Evolutionary conservation across 2,888 invertebrate species (phyloP).

Genomic region (Desoria tigrina): DNA sequence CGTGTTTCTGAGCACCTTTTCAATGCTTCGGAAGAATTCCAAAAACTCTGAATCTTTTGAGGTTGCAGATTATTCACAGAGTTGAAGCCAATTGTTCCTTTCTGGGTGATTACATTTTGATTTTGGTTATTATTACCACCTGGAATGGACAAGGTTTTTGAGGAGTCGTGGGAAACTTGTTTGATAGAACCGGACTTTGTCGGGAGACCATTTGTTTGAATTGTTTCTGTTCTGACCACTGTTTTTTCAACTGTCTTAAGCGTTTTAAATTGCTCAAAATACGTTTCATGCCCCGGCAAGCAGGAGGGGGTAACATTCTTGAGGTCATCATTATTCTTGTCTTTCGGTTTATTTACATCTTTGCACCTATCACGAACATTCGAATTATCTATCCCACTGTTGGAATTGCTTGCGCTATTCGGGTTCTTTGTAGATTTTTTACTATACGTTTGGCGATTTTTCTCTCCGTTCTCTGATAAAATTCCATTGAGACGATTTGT

Average conservation of each 20-base stretch:
- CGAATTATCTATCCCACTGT: neutral
- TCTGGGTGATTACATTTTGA: neutral
- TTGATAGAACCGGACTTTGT: too few species aligned
- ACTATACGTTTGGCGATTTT: neutral
- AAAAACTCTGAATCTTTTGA: neutral
- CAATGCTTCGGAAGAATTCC: slow-evolving; percentile 8
- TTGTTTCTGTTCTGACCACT: slow-evolving; percentile 1
- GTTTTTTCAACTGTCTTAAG: slow-evolving; percentile 47
- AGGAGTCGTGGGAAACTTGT: neutral
- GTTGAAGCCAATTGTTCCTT: neutral
- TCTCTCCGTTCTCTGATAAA: neutral
- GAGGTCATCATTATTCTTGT: slow-evolving; percentile 11
- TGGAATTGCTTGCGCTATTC: slow-evolving; percentile 15
- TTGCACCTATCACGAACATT: slow-evolving; percentile 2
- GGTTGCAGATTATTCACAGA: neutral
- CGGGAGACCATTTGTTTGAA: too few species aligned
- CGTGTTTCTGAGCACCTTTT: slow-evolving; percentile 37
- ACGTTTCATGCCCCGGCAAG: slow-evolving; percentile 8
- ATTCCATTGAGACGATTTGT: neutral
- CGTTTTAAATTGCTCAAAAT: slow-evolving; percentile 48
- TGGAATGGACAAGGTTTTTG: neutral
- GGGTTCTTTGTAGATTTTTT: slow-evolving; percentile 17
- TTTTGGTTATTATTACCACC: neutral
- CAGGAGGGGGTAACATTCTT: neutral
- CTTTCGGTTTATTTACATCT: neutral